Evolutionary conservation across 2,797 vertebrate species (phyloP), one percentile per base, ranked within the genome.

Genomic region (Erpetoichthys calabaricus): DNA sequence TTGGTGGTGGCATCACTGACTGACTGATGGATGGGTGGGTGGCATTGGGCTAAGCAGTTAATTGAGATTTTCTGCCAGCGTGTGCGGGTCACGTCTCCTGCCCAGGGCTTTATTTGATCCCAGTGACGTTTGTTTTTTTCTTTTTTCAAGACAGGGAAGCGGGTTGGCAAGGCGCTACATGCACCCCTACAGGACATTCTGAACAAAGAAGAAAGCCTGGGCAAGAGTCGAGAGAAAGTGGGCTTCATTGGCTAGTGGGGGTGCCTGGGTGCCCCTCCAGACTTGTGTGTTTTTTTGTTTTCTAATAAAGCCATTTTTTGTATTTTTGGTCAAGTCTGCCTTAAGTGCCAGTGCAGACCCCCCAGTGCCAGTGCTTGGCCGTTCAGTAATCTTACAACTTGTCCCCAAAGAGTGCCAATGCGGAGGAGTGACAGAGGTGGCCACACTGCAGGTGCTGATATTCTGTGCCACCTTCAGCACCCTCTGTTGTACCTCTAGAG

Each of bases 111-210:
- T 25, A 25, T 25, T 45, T 56, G 54, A 2, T 45, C 9, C 3
- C 0, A 41, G 10, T 45, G 41, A 50, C 56, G 44, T 55, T 45
- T 42, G 10, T 45, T 4, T 45, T n/a, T 66, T 69, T 47, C 10
- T 63, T 68, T 62, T 56, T 59, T 59, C 8, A 71, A 99, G 96
- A 88, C 86, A 0, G 89, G 92, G 61, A 94, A 91, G 66, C 81
- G 89, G 46, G 90, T 97, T 4, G 92, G 93, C 45, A 97, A 93
- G 69, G 72, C 79, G 6, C 83, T 97, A 53, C 96, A 98, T 3
- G 1, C 62, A 55, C 88, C 92, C 1, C 80, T 99, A 61, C 88
- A 93, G 76, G 82, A 80, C 62, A 59, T 91, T 55, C 77, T 98
- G 62, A 82, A 87, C 62, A 85, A 93, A 74, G 94, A 99, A 64